Conservation (phyloP, 2,888 invertebrate genomes). For the Stegana nigrithorax region DNA sequence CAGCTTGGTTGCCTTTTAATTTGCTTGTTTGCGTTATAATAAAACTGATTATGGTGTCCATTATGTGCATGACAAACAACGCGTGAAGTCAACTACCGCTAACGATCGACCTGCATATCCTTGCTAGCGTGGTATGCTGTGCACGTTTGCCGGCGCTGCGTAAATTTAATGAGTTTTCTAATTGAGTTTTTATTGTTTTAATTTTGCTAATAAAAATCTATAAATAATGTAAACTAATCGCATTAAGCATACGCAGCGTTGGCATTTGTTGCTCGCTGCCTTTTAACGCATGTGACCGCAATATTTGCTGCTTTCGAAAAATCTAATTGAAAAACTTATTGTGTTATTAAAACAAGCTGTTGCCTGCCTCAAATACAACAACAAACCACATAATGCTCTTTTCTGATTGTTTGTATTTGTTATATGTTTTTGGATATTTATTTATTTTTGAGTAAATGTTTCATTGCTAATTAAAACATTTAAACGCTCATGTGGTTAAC, state of each 20-base stretch:
- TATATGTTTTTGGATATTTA: neutral
- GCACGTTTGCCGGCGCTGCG: conserved; percentile 13
- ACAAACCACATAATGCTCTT: no score
- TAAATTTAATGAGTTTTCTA: conserved; percentile 37
- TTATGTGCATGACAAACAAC: neutral
- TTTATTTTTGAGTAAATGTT: no score
- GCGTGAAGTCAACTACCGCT: neutral
- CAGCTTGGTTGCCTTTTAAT: no score
- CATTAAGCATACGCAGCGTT: conserved; percentile 46
- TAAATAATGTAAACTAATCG: conserved; percentile 26
- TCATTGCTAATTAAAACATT: no score
- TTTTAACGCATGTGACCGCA: neutral
- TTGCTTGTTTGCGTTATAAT: conserved; percentile 5
- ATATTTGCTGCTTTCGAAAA: neutral
- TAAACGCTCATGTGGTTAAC: no score
- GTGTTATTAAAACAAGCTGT: no score
- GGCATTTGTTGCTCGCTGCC: no score
- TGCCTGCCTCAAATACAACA: no score
- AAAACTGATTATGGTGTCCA: conserved; percentile 20
- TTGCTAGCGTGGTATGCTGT: no score
- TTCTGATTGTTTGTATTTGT: neutral
- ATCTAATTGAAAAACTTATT: no score
- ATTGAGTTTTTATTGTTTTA: conserved; percentile 49
- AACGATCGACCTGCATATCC: no score
- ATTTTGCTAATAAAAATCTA: conserved; percentile 26